Evolutionary conservation across 2,113 vertebrate species (phyloP), one percentile per base, ranked within the genome.

Genomic region (Entelurus aequoreus): DNA sequence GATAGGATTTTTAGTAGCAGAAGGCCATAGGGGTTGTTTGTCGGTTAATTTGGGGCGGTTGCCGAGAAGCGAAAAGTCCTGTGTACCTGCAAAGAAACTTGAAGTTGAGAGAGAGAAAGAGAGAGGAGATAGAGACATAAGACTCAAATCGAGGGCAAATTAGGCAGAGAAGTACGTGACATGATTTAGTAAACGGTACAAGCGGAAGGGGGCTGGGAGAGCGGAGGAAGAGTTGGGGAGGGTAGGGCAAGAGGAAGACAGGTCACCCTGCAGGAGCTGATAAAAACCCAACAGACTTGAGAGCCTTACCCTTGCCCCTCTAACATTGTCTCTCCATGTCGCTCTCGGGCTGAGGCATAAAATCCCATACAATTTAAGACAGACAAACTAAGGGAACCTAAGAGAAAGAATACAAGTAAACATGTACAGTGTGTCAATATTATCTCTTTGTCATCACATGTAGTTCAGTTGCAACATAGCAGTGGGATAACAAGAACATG

Each of bases 371-470:
- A 97, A 96, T 92, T 87, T 93, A 97, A 98, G 94, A 95, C 94
- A 95, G 91, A 98, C 93, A 98, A 96, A 96, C 91, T 96, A 98
- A 95, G 83, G 95, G 95, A 81, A 98, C 96, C 96, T 99, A 94
- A 92, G 94, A 93, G 91, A 96, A 99, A 97, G 94, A 98, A 96
- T 95, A 97, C 95, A 98, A 91, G 92, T 94, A 90, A 97, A 95
- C 91, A 90, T 92, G 92, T 89, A 92, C 88, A 91, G 68, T 86
- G 75, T 80, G 87, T 82, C 83, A 92, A 79, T 81, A 87, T 77
- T 87, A 74, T 71, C 58, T 62, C 74, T 80, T 47, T 83, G 59
- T 78, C 71, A 84, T 79, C 59, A 81, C 75, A 72, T 72, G 48
- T 42, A 79, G 40, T 57, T 57, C 40, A 58, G 62, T 62, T 72